Conservation (phyloP, 2,797 vertebrate genomes). For the Tachyglossus aculeatus region DNA sequence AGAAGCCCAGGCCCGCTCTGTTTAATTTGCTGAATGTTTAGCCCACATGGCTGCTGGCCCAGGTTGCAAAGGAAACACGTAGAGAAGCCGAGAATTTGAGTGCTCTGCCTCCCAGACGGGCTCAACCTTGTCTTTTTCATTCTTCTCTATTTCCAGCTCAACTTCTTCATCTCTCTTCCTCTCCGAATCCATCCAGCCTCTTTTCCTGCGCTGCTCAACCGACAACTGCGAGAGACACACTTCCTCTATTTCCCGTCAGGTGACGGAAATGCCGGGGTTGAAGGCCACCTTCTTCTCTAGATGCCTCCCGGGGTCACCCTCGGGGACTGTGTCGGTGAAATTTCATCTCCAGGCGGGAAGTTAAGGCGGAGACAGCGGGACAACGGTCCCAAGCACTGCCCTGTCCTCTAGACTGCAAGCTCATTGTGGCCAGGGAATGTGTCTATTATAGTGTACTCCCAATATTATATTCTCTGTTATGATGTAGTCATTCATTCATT, state of each 20-base stretch:
- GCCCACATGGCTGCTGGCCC: too few species aligned
- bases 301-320: too few species aligned
- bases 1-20: too few species aligned
- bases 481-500: too few species aligned
- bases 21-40: too few species aligned
- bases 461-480: too few species aligned
- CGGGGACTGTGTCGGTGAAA: not conserved
- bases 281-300: not conserved
- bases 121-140: not conserved
- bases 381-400: too few species aligned
- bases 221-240: not conserved
- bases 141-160: not conserved
- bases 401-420: too few species aligned
- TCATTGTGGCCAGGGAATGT: too few species aligned
- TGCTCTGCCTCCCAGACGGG: not conserved
- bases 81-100: not conserved
- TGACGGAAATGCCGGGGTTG: not conserved
- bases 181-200: not conserved
- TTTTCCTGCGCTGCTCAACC: not conserved
- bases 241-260: not conserved
- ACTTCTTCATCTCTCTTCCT: not conserved
- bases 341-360: too few species aligned
- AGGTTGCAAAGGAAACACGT: not conserved
- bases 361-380: too few species aligned
- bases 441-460: too few species aligned